A percentile compares a stretch with the other conserved stretches of the same genome.
phyloP scores from a whole-genome alignment of 2,797 vertebrate species.

The Alca torda region DNA sequence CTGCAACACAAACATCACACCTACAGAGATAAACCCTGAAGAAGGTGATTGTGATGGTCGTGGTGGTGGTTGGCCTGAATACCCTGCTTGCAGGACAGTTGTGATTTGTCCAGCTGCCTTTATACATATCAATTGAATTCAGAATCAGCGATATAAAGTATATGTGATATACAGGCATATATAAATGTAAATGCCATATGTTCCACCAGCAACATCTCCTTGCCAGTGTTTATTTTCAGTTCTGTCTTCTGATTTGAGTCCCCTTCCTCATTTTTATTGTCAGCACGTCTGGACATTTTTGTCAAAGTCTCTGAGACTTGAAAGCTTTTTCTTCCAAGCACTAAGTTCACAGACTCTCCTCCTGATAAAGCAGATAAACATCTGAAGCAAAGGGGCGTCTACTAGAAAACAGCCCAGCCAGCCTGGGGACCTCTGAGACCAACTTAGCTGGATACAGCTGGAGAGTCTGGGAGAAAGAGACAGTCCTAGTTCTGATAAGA shows the following conservation, averaged over 20 bases:
- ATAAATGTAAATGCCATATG: not conserved
- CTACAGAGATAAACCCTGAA: not conserved
- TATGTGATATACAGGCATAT: too few relatives aligned
- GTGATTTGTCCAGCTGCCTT: not conserved
- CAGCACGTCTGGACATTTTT: not conserved
- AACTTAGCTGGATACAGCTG: not conserved
- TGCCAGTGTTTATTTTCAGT: not conserved
- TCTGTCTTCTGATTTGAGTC: not conserved
- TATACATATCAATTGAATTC: not conserved
- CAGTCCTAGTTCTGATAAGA: not conserved
- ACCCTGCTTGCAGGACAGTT: not conserved
- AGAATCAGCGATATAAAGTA: not conserved
- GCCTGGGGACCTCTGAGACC: not conserved
- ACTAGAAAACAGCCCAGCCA: not conserved
- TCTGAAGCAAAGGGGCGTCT: not conserved
- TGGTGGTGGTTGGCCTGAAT: not conserved
- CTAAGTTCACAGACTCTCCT: not conserved
- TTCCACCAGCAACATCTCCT: not conserved
- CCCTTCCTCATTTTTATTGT: not conserved
- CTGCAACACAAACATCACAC: not conserved
- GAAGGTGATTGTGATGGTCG: not conserved
- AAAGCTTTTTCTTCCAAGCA: not conserved
- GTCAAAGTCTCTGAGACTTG: not conserved
- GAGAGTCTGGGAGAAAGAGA: not conserved
- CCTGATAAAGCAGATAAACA: slow-evolving; percentile 14